Evolutionary conservation across 2,797 vertebrate species (phyloP), one percentile per base, ranked within the genome.

Genomic region (Coilia nasus): DNA sequence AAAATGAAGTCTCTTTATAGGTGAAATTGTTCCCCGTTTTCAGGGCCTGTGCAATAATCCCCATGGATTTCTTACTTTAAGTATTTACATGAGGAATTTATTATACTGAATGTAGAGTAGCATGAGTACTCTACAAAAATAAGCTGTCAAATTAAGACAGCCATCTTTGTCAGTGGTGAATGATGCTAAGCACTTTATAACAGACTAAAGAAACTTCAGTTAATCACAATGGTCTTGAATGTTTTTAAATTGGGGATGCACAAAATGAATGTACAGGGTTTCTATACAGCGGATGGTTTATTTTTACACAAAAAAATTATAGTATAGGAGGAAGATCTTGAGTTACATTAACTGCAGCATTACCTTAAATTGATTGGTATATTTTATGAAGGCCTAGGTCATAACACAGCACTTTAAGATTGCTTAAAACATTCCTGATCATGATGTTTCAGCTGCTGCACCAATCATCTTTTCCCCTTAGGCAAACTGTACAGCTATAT

Each of bases 401-500:
- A 85, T 83, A 46, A 80, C 81, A 86, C 71, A 64, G 84, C 88
- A 87, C 88, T 88, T 90, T 88, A 87, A 81, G 31, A 78, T 44
- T 78, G 35, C 71, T 59, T 78, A 78, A 44, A 19, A 78, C 71
- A 78, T 78, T 78, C 35, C 71, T 21, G 15, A 78, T 44, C 71
- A 78, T 75, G 28, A 35, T 15, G 1, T 41, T 19, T 41, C 67
- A 19, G 67, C 67, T 7, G 6, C 15, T 44, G 7, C 35, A 41
- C 71, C 41, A 21, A 54, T 54, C 50, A 78, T 44, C 19, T 15
- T 44, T 44, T 15, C 6, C 17, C 35, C 21, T 19, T 35, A 78
- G 10, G 71, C 71, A 78, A 12, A 35, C 35, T 6, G 6, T 44
- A 6, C 71, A 41, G 35, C 15, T 12, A 19, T n/a, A 1, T 44